Evolutionary conservation across 2,797 vertebrate genomes (phyloP).

Genomic region (Periparus ater): DNA sequence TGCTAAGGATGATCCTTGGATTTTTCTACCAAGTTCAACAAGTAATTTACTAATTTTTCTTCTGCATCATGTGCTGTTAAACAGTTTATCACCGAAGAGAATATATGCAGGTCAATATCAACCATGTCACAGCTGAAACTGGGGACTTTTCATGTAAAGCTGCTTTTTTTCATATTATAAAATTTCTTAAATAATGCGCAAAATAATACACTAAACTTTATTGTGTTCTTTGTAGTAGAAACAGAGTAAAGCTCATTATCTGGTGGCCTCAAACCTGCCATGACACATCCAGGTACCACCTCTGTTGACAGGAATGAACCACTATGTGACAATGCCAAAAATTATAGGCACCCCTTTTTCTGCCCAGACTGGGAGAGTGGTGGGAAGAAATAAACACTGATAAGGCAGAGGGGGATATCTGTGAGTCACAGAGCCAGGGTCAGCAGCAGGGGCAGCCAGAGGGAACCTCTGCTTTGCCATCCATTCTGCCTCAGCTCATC

Average conservation of each 20-base stretch:
- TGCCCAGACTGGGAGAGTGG: not conserved
- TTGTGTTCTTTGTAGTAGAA: not conserved
- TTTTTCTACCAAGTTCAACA: slow-evolving; percentile 13
- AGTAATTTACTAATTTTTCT: slow-evolving; percentile 9
- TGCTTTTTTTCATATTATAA: not conserved
- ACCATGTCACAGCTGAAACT: not conserved
- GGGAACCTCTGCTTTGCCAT: not conserved
- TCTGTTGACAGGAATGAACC: not conserved
- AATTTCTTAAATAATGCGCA: not conserved
- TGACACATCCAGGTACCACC: not conserved
- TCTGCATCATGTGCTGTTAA: not conserved
- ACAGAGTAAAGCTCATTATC: not conserved
- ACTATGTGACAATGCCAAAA: not conserved
- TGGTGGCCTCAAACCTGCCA: not conserved
- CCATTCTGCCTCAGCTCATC: not conserved
- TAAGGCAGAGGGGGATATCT: not conserved
- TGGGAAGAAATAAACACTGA: not conserved
- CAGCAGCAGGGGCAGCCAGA: not conserved
- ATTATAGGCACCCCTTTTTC: not conserved
- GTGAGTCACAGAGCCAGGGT: not conserved
- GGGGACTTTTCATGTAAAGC: not conserved
- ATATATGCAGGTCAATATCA: not conserved
- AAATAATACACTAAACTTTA: not conserved
- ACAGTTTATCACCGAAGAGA: not conserved
- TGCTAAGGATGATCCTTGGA: not conserved